Base-by-base conservation (phyloP, 2,797 vertebrate genomes). In the Vireo griseus region DNA sequence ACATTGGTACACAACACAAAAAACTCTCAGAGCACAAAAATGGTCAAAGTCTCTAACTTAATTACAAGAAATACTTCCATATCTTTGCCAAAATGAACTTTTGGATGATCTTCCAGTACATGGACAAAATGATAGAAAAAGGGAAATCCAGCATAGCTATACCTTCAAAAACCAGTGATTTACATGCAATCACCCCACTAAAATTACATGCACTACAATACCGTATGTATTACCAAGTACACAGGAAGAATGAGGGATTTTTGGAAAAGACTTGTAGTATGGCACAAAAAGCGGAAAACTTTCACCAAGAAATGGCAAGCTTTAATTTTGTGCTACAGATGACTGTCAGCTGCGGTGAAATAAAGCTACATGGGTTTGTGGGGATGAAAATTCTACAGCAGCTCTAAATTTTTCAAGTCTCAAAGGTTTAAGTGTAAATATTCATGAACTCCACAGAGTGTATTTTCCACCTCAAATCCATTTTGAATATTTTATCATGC, bases 401-500 rank as follows among this genome's bases (percentile, higher is more conserved):
- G 50, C 15, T 94, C 73, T 69, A 62, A 21, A 28, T 74, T 89
- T 93, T 82, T 80, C 75, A 69, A 85, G 50, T 94, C 79, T 93
- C 81, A 65, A 83, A 95, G 79, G 81, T 95, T 80, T 90, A 87
- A 92, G 55, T 74, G 66, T 89, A 95, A 87, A 93, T 93, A 96
- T 95, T 96, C 94, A 92, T 91, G 82, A 95, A 90, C 68, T 78
- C 66, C 82, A 73, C 29, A 71, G 62, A 94, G 82, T 59, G 5
- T 42, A 88, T 90, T 74, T 94, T 89, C 91, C 62, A 85, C 65
- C 77, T 57, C 65, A 90, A 75, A 89, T 74, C 5, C 2, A 65
- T 66, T 83, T 72, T 94, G 95, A 94, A 96, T 94, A 90, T 96
- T 94, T 94, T 91, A 97, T 72, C 87, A 75, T 24, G 86, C 57